phyloP scores from a whole-genome alignment of 2,797 vertebrate species.

The Hyperoplus lanceolatus region DNA sequence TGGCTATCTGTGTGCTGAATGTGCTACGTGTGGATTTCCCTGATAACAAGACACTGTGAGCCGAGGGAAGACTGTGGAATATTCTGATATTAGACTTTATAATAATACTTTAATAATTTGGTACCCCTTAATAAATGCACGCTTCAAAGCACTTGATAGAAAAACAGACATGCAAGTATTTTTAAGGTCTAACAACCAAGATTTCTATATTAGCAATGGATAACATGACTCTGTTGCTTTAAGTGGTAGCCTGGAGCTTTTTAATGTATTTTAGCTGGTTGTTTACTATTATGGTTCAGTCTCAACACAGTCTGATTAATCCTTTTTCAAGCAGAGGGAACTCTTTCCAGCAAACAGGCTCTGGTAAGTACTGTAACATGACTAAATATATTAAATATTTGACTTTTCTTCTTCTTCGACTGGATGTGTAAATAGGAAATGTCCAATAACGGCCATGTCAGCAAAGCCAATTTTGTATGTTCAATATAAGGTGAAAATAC shows the following conservation, averaged over 20 bases:
- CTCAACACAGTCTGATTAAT: slow-evolving; percentile 19
- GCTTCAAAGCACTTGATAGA: not conserved
- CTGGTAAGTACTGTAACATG: slow-evolving; percentile 2
- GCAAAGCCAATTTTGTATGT: not conserved
- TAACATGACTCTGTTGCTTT: not conserved
- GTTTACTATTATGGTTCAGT: slow-evolving; percentile 19
- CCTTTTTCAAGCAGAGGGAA: slow-evolving; percentile 19
- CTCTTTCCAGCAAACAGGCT: slow-evolving; percentile 10
- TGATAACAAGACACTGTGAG: slow-evolving; percentile 6
- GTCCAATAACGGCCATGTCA: not conserved
- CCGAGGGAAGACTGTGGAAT: not conserved
- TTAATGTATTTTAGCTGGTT: slow-evolving; percentile 7
- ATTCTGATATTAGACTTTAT: not conserved
- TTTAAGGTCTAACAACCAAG: not conserved
- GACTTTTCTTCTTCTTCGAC: not conserved
- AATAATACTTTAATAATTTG: slow-evolving; percentile 1
- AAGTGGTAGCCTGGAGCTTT: not conserved
- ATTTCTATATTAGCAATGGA: not conserved
- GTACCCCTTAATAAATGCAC: not conserved
- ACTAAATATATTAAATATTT: not conserved
- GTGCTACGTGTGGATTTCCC: slow-evolving; percentile 29
- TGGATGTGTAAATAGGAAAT: not conserved
- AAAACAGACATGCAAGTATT: not conserved
- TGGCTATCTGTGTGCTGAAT: slow-evolving; percentile 42
- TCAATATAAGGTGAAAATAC: not conserved